Percentiles rank a stretch among this genome's conserved stretches.
Conservation (phyloP, 37 sponge, comb jelly and placozoan genomes). For the Agelas oroides region DNA sequence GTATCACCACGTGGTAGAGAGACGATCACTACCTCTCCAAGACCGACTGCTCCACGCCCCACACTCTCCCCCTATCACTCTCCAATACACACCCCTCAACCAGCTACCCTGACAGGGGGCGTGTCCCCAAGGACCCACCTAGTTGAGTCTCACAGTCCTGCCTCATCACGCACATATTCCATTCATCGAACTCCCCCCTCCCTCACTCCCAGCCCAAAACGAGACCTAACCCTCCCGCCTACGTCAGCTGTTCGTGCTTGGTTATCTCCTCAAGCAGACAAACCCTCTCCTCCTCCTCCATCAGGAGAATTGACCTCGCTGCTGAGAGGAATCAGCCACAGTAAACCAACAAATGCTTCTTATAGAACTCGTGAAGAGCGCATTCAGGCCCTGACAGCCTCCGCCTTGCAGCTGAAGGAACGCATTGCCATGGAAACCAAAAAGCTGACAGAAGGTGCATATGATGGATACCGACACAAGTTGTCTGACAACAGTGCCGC, state of each 20-base stretch:
- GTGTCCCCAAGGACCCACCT: not conserved
- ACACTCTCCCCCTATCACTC: slow-evolving; percentile 2
- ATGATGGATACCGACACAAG: not conserved
- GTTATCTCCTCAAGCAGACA: not conserved
- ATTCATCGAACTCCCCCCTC: not conserved
- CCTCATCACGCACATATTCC: slow-evolving; percentile 18
- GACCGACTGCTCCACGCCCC: not conserved
- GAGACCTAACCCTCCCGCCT: not conserved
- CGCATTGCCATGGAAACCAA: slow-evolving; percentile 42
- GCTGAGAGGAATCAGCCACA: not conserved
- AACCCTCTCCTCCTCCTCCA: not conserved
- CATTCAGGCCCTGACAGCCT: slow-evolving; percentile 33
- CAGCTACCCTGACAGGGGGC: no score
- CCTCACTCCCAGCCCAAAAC: not conserved
- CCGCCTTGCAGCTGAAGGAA: slow-evolving; percentile 67
- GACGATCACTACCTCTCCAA: not conserved
- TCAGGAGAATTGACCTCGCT: not conserved
- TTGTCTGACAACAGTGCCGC: not conserved
- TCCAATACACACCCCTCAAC: slow-evolving; percentile 1
- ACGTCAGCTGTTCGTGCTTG: not conserved
- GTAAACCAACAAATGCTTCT: no score
- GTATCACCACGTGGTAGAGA: not conserved
- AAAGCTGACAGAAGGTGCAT: not conserved
- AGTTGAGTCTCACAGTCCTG: not conserved
- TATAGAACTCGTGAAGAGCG: slow-evolving; percentile 32